phyloP scores from a whole-genome alignment of 2,797 vertebrate genomes.

The Silurus lanzhouensis region DNA sequence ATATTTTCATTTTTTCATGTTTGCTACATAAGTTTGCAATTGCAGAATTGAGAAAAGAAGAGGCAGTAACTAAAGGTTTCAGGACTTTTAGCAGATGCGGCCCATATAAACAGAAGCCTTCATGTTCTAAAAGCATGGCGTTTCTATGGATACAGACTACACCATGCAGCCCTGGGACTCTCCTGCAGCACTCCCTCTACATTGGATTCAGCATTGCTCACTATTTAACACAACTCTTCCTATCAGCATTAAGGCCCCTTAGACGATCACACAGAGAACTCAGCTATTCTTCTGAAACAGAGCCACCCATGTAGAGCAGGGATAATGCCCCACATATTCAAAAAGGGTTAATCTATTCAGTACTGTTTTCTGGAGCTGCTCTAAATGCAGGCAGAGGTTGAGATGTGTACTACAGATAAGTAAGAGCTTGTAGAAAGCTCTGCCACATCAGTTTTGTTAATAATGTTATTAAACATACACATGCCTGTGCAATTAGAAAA shows the following conservation, averaged over 20 bases:
- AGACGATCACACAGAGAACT: conserved; percentile 2
- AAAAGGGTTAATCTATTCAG: conserved; percentile 14
- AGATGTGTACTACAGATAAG: background rate
- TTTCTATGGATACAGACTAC: conserved; percentile 61
- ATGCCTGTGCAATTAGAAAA: background rate
- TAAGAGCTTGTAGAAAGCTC: background rate
- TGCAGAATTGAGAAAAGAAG: background rate
- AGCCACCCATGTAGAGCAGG: background rate
- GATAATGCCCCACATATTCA: conserved; percentile 3
- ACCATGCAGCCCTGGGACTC: conserved; percentile 51
- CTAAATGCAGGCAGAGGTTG: background rate
- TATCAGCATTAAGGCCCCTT: conserved; percentile 27
- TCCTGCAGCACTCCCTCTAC: conserved; percentile 43
- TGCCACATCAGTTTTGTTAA: background rate
- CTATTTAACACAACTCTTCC: conserved; percentile 44
- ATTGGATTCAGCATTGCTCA: conserved; percentile 41
- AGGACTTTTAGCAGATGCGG: conserved; percentile 43
- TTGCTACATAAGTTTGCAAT: background rate
- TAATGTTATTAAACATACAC: background rate
- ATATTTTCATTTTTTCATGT: background rate
- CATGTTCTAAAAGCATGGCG: conserved; percentile 50
- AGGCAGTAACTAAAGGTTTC: conserved; percentile 34
- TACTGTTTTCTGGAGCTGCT: conserved; percentile 1
- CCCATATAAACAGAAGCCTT: conserved; percentile 47
- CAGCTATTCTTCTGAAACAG: conserved; percentile 11